These are phyloP conservation scores for Potamilus streckersoni DNA, from an alignment of 1,140 invertebrate species.

Conservation along the genomic window DNA sequence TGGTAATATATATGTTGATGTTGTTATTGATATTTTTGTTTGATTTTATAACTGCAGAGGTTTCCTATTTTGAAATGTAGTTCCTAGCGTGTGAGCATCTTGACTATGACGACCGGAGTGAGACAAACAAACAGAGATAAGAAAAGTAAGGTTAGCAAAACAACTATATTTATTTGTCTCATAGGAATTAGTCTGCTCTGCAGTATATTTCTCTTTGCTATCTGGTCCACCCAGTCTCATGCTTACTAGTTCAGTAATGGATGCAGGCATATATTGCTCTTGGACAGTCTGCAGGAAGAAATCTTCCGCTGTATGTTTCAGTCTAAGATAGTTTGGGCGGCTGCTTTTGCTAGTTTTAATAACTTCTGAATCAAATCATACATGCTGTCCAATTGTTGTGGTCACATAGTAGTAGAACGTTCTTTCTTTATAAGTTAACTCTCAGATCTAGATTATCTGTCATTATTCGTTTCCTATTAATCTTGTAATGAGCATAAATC, in stretches of 20 bases:
- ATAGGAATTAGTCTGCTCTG: neutral
- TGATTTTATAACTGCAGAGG: too few relatives aligned
- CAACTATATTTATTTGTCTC: neutral
- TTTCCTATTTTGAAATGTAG: too few relatives aligned
- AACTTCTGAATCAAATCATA: neutral
- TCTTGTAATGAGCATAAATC: neutral
- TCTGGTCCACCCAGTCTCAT: neutral
- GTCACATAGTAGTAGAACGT: neutral
- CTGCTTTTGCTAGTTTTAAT: neutral
- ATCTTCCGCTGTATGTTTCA: neutral
- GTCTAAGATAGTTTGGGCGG: neutral
- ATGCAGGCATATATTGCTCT: neutral
- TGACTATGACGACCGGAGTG: too few relatives aligned
- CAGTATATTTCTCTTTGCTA: neutral
- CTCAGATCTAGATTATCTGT: neutral
- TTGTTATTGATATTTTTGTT: too few relatives aligned
- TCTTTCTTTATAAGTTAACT: neutral
- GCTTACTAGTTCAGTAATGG: neutral
- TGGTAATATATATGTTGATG: too few relatives aligned
- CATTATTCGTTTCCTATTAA: neutral
- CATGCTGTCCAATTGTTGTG: neutral
- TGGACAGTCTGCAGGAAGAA: slow-evolving; percentile 2
- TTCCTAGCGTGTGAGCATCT: too few relatives aligned
- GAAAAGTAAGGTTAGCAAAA: neutral
- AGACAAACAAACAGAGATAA: too few relatives aligned